These are phyloP conservation scores for Vireo altiloquus DNA, from an alignment of 2,113 vertebrate genomes.

Conservation along the genomic window DNA sequence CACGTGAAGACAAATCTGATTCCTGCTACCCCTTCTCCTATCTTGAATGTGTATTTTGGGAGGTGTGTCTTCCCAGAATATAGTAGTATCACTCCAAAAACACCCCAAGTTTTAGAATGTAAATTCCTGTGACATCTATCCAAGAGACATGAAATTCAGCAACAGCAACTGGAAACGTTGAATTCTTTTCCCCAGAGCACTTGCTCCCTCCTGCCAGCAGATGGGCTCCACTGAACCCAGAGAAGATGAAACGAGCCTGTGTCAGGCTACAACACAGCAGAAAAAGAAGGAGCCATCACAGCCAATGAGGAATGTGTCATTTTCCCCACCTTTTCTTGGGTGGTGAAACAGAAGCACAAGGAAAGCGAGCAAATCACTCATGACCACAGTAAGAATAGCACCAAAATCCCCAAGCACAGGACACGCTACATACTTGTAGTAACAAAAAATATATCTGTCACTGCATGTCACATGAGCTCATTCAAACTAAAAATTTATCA, in stretches of 20 bases:
- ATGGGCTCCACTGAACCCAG: background rate
- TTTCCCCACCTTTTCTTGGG: background rate
- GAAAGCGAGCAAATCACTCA: background rate
- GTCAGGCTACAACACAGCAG: background rate
- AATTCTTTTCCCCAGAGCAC: background rate
- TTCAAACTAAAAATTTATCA: constrained; percentile 50
- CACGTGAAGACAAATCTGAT: background rate
- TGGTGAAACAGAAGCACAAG: background rate
- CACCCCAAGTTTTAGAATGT: background rate
- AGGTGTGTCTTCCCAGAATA: background rate
- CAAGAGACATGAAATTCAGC: background rate
- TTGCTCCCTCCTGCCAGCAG: background rate
- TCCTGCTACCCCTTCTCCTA: background rate
- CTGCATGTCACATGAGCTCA: constrained; percentile 20
- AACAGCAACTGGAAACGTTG: background rate
- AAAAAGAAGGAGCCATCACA: background rate
- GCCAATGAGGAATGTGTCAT: background rate
- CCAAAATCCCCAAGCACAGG: background rate
- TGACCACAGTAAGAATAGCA: background rate
- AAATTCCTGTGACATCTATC: background rate
- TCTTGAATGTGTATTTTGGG: background rate
- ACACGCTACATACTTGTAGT: constrained; percentile 30
- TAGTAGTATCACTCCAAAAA: background rate
- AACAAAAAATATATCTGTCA: constrained; percentile 47
- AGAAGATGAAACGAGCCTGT: background rate